Conservation (phyloP, 2,113 vertebrate genomes). For the Leucopsar rothschildi region DNA sequence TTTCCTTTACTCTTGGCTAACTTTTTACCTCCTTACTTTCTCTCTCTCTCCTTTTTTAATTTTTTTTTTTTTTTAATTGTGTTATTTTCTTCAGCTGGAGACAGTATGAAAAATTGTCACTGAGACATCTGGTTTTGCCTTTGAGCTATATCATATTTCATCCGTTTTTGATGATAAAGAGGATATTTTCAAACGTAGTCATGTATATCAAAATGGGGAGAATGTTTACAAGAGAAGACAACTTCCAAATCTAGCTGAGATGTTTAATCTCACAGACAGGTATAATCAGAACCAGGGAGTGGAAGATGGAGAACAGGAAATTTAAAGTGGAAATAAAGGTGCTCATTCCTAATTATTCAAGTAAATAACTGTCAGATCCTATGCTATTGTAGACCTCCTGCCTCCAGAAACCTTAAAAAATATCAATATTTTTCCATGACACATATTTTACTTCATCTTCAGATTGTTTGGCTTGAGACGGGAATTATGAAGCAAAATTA, state of each 20-base stretch:
- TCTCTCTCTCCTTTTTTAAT: neutral
- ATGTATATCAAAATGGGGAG: neutral
- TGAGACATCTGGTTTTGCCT: neutral
- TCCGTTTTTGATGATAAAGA: neutral
- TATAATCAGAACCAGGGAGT: neutral
- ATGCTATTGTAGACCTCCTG: neutral
- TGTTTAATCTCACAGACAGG: neutral
- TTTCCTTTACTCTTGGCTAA: neutral
- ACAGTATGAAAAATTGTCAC: neutral
- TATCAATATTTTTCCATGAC: neutral
- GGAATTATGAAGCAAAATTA: neutral
- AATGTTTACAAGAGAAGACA: neutral
- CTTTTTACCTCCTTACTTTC: neutral
- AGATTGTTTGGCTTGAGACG: neutral
- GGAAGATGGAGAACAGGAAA: neutral
- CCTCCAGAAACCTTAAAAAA: neutral
- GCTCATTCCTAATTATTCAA: neutral
- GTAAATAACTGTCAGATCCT: neutral
- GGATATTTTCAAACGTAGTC: neutral
- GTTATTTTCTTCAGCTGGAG: neutral
- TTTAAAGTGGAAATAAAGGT: neutral
- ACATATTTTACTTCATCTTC: neutral
- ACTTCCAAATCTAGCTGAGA: neutral
- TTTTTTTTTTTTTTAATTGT: neutral
- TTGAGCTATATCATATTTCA: neutral